Conservation (phyloP, 37 sponge, comb jelly and placozoan species). For the Cladorhizidae sp. region DNA sequence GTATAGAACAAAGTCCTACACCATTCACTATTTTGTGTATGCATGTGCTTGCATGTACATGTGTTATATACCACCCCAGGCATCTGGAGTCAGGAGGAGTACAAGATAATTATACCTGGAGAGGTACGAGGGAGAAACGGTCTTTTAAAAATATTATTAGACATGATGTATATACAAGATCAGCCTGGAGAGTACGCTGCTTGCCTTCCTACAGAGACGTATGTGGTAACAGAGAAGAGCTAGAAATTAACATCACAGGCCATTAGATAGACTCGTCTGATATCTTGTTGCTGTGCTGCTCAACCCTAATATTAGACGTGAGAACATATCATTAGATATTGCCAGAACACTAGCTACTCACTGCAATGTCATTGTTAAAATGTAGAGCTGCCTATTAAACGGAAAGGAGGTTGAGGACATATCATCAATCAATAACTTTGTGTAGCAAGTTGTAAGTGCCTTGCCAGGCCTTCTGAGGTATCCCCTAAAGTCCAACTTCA, state of each 20-base stretch:
- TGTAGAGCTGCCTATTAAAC: background rate
- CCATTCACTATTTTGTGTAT: background rate
- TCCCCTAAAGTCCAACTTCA: too few relatives aligned
- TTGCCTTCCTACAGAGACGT: conserved; percentile 79
- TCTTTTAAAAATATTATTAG: background rate
- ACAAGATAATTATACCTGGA: conserved; percentile 82
- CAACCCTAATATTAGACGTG: conserved; percentile 90
- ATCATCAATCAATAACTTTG: too few relatives aligned
- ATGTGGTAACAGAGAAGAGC: background rate
- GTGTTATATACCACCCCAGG: background rate
- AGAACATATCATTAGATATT: conserved; percentile 96
- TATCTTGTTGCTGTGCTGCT: conserved; percentile 14
- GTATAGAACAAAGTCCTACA: conserved; percentile 41
- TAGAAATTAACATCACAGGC: too few relatives aligned
- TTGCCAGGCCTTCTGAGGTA: too few relatives aligned
- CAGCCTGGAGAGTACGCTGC: conserved; percentile 79
- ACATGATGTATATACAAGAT: conserved; percentile 26
- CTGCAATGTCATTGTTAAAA: conserved; percentile 55
- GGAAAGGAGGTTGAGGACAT: too few relatives aligned
- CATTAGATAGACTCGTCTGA: too few relatives aligned
- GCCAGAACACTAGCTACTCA: conserved; percentile 91
- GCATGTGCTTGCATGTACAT: too few relatives aligned
- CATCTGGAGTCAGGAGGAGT: conserved; percentile 85
- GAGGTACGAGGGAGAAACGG: conserved; percentile 49
- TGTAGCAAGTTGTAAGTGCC: too few relatives aligned